Evolutionary conservation across 2,113 vertebrate genomes (phyloP).

Genomic region (Hemiprocne comata): DNA sequence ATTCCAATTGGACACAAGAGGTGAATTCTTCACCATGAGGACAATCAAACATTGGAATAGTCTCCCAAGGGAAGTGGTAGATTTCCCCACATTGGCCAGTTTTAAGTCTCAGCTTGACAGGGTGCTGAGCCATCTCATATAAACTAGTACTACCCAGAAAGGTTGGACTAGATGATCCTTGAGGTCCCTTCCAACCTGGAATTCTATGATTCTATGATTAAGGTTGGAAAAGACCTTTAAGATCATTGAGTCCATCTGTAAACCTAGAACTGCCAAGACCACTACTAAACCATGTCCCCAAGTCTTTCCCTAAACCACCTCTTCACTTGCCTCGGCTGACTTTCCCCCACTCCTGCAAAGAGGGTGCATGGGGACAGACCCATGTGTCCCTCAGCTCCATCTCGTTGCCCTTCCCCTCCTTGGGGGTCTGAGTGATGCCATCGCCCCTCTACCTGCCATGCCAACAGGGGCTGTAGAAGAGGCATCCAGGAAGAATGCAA

Average conservation of each 20-base stretch:
- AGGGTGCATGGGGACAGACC: neutral
- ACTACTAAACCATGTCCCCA: neutral
- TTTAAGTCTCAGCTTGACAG: too few relatives aligned
- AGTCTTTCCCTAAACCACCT: neutral
- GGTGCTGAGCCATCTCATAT: too few relatives aligned
- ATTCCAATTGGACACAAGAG: too few relatives aligned
- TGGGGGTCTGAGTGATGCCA: rapidly evolving
- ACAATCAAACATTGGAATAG: too few relatives aligned
- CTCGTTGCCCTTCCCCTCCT: neutral
- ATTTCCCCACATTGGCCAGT: too few relatives aligned
- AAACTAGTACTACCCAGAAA: too few relatives aligned
- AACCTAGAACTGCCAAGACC: neutral
- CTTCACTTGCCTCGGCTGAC: neutral
- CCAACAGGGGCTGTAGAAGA: neutral
- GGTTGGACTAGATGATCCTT: too few relatives aligned
- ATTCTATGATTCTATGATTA: neutral
- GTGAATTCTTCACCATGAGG: too few relatives aligned
- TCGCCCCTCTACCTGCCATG: neutral
- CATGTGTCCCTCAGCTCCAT: neutral
- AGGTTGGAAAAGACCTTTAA: neutral
- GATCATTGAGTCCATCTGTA: neutral
- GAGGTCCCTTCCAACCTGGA: too few relatives aligned
- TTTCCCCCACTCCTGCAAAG: neutral
- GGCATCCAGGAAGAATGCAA: neutral
- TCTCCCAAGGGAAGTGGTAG: too few relatives aligned